phyloP scores from a whole-genome alignment of 2,888 invertebrate genomes.

The Lysandra coridon region DNA sequence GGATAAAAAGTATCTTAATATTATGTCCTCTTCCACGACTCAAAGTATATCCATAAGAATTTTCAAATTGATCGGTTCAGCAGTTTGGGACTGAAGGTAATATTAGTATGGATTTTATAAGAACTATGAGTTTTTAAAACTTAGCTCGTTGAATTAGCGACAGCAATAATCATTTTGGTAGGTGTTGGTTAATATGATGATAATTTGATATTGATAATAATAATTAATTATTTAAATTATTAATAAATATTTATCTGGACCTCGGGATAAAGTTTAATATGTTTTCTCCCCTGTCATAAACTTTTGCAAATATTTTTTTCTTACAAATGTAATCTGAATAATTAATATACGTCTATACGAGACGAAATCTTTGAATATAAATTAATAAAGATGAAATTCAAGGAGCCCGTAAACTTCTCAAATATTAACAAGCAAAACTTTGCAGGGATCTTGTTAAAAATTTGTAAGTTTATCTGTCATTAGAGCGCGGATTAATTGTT shows the following conservation, averaged over 20 bases:
- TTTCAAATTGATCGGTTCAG: too few relatives aligned
- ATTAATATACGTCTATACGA: constrained; percentile 4
- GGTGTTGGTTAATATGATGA: neutral
- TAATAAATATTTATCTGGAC: too few relatives aligned
- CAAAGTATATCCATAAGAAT: too few relatives aligned
- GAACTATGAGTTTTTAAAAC: too few relatives aligned
- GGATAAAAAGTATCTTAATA: too few relatives aligned
- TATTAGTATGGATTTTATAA: too few relatives aligned
- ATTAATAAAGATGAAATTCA: constrained; percentile 17
- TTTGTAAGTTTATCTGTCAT: constrained; percentile 13
- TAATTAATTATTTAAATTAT: neutral
- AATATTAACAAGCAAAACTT: constrained; percentile 29
- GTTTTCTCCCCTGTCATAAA: neutral
- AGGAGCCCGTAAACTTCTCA: constrained; percentile 18
- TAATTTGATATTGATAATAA: neutral
- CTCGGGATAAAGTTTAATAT: neutral
- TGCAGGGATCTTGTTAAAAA: constrained; percentile 34
- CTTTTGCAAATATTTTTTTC: neutral
- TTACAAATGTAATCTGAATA: neutral
- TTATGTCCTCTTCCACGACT: too few relatives aligned
- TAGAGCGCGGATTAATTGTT: constrained; percentile 4
- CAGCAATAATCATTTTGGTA: too few relatives aligned
- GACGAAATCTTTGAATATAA: constrained; percentile 14
- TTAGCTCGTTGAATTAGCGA: too few relatives aligned
- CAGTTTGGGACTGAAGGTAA: too few relatives aligned